Evolutionary conservation across 2,797 vertebrate genomes (phyloP).

Genomic region (Lepus oiostolus): DNA sequence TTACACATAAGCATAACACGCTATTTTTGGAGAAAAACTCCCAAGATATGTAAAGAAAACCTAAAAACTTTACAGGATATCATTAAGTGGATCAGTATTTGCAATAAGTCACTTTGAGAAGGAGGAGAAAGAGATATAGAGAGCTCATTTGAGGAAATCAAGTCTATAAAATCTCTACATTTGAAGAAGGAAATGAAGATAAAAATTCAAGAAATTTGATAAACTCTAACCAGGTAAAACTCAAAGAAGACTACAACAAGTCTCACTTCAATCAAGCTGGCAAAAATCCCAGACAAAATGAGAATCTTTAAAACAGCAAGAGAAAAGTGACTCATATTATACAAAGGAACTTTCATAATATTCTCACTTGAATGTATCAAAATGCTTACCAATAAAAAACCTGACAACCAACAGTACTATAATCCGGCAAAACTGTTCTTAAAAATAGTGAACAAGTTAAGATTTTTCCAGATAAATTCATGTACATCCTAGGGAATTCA

Average conservation of each 20-base stretch:
- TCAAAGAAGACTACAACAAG: neutral
- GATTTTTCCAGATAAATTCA: too few relatives aligned
- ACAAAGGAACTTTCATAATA: neutral
- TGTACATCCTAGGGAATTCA: too few relatives aligned
- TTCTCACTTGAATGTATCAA: neutral
- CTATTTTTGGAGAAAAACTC: neutral
- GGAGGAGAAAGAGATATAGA: neutral
- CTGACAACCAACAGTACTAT: neutral
- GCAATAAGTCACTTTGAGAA: neutral
- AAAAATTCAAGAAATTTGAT: neutral
- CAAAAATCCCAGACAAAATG: neutral
- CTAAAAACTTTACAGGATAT: neutral
- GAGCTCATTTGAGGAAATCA: neutral
- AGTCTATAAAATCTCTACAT: neutral
- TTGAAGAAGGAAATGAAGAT: neutral
- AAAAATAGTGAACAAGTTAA: too few relatives aligned
- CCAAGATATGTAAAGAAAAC: neutral
- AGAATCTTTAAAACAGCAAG: neutral
- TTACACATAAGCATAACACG: neutral
- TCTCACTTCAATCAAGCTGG: neutral
- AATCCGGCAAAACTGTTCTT: neutral
- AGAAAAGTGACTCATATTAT: neutral
- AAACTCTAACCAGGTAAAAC: neutral
- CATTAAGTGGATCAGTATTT: neutral
- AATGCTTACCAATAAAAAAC: neutral